These are phyloP conservation scores for Brachyhypopomus gauderio DNA, from an alignment of 2,113 vertebrate species.

Conservation along the genomic window DNA sequence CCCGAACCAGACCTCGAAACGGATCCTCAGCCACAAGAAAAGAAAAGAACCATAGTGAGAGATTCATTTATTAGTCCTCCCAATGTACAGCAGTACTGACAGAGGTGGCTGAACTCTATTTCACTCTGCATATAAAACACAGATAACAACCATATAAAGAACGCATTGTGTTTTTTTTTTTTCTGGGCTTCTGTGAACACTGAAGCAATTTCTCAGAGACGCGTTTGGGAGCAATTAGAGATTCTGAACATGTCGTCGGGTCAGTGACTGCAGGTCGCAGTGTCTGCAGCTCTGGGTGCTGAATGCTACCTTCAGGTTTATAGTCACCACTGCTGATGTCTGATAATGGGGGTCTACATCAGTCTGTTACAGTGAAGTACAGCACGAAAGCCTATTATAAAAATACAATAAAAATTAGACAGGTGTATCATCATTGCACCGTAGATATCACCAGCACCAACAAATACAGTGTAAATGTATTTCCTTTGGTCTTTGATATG, in stretches of 20 bases:
- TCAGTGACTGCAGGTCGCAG: too few relatives aligned
- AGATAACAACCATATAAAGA: not conserved
- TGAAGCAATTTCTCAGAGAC: not conserved
- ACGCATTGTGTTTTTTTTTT: not conserved
- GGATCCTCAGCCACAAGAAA: not conserved
- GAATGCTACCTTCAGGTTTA: too few relatives aligned
- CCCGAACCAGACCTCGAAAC: not conserved
- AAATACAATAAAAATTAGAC: not conserved
- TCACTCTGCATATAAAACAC: not conserved
- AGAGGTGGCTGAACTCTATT: not conserved
- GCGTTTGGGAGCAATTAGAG: too few relatives aligned
- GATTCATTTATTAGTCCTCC: not conserved
- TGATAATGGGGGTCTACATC: too few relatives aligned
- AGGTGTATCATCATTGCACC: too few relatives aligned
- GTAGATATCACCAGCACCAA: too few relatives aligned
- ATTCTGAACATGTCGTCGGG: too few relatives aligned
- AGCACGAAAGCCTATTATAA: not conserved
- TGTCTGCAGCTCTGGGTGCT: too few relatives aligned
- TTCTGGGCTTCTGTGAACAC: not conserved
- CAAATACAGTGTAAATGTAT: too few relatives aligned
- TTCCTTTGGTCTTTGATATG: too few relatives aligned
- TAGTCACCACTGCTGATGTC: too few relatives aligned
- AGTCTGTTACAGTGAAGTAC: not conserved
- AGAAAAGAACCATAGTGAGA: not conserved
- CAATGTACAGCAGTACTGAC: not conserved